Percentiles rank a stretch among this genome's conserved stretches.
Evolutionary conservation across 2,113 vertebrate genomes (phyloP).

Genomic region (Poicephalus gulielmi): DNA sequence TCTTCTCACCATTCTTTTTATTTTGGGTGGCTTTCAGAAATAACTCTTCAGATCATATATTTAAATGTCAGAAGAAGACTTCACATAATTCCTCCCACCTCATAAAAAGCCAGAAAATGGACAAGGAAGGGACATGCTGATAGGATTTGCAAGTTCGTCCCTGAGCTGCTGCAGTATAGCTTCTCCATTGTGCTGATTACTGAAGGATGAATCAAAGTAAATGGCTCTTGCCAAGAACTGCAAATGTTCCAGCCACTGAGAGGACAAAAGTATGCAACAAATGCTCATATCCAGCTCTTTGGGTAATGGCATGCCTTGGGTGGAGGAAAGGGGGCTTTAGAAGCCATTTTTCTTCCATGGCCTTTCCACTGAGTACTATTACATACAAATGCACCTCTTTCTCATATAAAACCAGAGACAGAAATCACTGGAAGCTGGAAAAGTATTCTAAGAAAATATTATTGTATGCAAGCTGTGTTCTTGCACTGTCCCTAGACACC

Average conservation of each 20-base stretch:
- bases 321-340: not conserved
- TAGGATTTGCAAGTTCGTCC: not conserved
- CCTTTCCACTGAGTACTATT: not conserved
- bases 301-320: not conserved
- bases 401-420: not conserved
- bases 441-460: not conserved
- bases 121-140: not conserved
- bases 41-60: not conserved
- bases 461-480: not conserved
- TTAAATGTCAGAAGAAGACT: not conserved
- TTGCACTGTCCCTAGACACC: not conserved
- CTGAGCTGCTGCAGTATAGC: not conserved
- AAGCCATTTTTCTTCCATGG: not conserved
- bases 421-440: not conserved
- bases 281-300: not conserved
- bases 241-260: not conserved
- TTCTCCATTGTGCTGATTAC: not conserved
- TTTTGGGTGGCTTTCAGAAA: constrained; percentile 36
- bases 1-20: not conserved
- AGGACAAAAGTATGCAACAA: not conserved
- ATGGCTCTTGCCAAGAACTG: not conserved
- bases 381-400: not conserved
- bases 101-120: not conserved
- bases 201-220: not conserved
- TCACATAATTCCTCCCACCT: constrained; percentile 6